Conservation (phyloP, 2,888 invertebrate species). For the Itoplectis maculator region DNA sequence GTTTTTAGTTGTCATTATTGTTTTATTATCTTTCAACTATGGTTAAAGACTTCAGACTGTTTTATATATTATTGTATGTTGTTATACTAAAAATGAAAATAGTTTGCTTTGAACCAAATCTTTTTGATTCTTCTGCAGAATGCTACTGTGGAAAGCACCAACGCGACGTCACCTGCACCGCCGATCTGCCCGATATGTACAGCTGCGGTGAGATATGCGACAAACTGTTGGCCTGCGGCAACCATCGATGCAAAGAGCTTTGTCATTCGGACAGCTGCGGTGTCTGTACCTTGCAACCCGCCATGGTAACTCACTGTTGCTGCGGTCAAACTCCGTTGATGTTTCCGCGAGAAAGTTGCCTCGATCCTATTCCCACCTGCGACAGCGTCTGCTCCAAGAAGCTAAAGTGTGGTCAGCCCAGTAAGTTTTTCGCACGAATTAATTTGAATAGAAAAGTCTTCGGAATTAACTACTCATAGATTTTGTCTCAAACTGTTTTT, state of each 20-base stretch:
- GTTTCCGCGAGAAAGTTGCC: slow-evolving; percentile 88
- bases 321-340: slow-evolving; percentile 89
- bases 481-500: neutral
- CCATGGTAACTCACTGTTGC: slow-evolving; percentile 89
- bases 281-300: slow-evolving; percentile 88
- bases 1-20: no score
- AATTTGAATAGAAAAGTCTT: neutral
- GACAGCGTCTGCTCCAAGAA: slow-evolving; percentile 86
- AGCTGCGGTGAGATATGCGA: slow-evolving; percentile 88
- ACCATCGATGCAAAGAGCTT: slow-evolving; percentile 89
- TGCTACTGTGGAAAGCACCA: slow-evolving; percentile 90
- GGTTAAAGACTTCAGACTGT: no score
- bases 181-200: slow-evolving; percentile 85
- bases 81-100: neutral
- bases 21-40: no score
- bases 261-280: slow-evolving; percentile 91
- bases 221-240: slow-evolving; percentile 87
- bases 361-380: slow-evolving; percentile 94
- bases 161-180: slow-evolving; percentile 88
- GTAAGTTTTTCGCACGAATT: slow-evolving; percentile 73
- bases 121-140: slow-evolving; percentile 80
- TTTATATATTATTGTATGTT: neutral
- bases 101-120: slow-evolving; percentile 26
- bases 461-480: neutral
- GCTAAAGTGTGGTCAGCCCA: slow-evolving; percentile 84